Evolutionary conservation across 2,113 vertebrate species (phyloP), one percentile per base, ranked within the genome.

Genomic region (Guaruba guarouba): DNA sequence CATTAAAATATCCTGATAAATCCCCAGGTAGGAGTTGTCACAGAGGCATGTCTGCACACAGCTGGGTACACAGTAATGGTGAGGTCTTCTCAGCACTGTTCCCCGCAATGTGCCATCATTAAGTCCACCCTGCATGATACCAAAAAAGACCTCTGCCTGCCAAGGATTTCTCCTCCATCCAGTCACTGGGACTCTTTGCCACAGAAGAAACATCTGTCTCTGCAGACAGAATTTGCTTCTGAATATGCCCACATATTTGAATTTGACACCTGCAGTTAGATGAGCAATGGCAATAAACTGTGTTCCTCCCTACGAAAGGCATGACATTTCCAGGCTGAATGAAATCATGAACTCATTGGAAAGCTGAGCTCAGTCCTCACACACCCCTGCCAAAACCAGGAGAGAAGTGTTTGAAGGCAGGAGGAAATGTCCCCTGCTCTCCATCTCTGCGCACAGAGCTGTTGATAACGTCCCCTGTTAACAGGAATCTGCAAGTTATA

Each of bases 261-360:
- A 88, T 86, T 77, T 81, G 71, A 83, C 51, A 77, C 51, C 79
- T 2, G 2, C 71, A 80, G n/a, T 59, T 49, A 74, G 49, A 91
- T 10, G 7, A 94, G 67, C 49, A 87, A 86, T 24, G 59, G 90
- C 94, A 90, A 93, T 35, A 74, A 90, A 70, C 51, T 22, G 28
- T 43, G 28, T 28, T 90, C 39, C 54, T 86, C 49, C 43, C 33
- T 41, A 68, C 31, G 49, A 90, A 87, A 94, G 22, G 70, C 51
- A 67, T 15, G 17, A 68, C 1, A 33, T 73, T 96, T 91, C 62
- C n/a, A 85, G 85, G 41, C 19, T 77, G 75, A 83, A 95, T 83
- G 59, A 59, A 93, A 88, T 59, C 4, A 81, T 41, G 28, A 83
- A 91, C 54, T 88, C 51, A 19, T 64, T n/a, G 39, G 55, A 83